Base-by-base conservation (phyloP, 2,888 invertebrate species). In the Gymnosoma rotundatum region DNA sequence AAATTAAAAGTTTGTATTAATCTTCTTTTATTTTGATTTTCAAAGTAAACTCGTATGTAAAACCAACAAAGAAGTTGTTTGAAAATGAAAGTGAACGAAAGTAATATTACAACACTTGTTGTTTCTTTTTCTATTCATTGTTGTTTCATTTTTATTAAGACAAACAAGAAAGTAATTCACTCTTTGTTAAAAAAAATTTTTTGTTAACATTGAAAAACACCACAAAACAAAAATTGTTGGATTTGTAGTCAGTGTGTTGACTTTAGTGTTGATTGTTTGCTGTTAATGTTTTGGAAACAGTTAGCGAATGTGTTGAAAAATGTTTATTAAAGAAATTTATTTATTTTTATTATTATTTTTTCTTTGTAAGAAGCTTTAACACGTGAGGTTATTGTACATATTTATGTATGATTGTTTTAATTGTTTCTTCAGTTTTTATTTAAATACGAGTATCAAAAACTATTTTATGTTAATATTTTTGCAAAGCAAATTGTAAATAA, bases 41-140 rank as follows among this genome's bases (percentile, higher is more conserved):
- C 7, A 42, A 42, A 52, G 54, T 21, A 63, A 48, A 56, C 32
- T 32, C 32, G 42, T 64, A 18, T 20, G 18, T 20, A 20, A 25
- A 45, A 20, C 12, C 21, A 45, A 54, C 18, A 56, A 64, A 64
- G 56, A 56, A 32, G 16, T 56, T 45, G 64, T 45, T 36, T 78
- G 69, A 83, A 83, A 83, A 83, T 83, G 83, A 83, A 83, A 83
- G 83, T 79, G 83, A 79, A 78, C 48, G 79, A 79, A 79, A 79
- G 79, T 75, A 38, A 79, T 60, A 79, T 79, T 83, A 75, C 78
- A 78, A 60, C 69, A 79, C 64, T 60, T 4, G 9, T 45, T 48
- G 45, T 45, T 5, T 45, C 6, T 18, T 54, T 32, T 42, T 50
- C 32, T 25, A 21, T 61, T 74, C 16, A 14, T 64, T 45, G 36